Evolutionary conservation across 2,888 invertebrate genomes (phyloP), one percentile per base, ranked within the genome.

Genomic region (Celastrina argiolus): DNA sequence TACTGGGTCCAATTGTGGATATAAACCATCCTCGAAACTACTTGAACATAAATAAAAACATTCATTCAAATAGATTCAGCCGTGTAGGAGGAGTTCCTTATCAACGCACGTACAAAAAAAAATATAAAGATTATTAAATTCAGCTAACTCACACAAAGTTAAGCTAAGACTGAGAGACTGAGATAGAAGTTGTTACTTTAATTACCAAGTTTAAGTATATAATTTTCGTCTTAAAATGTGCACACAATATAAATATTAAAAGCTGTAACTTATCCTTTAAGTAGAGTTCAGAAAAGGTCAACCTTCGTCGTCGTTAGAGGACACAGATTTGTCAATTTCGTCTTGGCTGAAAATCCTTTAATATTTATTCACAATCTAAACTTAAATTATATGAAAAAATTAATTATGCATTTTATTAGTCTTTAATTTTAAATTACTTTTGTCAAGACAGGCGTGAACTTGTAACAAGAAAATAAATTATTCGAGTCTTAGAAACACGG

Each of bases 211-310:
- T 61, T 16, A 61, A 39, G 14, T 39, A 51, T 61, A 36, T 22
- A 59, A 34, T 61, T 36, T 36, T 56, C 56, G 12, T 61, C 18
- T 22, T 10, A 61, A 61, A 61, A 61, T 39, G 14, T 39, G 61
- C 22, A 61, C 61, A 39, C 61, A 22, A 39, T 36, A 26, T 51
- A 51, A 51, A 51, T 51, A 39, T 61, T 61, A 61, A 61, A 61
- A 36, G 39, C 18, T 22, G 61, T 36, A 61, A 61, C 26, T 61
- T 61, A 36, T 61, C 61, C n/a, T n/a, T 56, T 8, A 14, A 42
- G 45, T 16, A n/a, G 61, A 39, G 39, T 61, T 39, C 39, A 61
- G 61, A 36, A 39, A 36, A 61, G 61, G 26, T 61, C 39, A 39
- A 39, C 36, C 61, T 61, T 14, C 2, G 18, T 36, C 22, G 61